Base-by-base conservation (phyloP, 2,888 invertebrate genomes). In the Megamerina dolium region DNA sequence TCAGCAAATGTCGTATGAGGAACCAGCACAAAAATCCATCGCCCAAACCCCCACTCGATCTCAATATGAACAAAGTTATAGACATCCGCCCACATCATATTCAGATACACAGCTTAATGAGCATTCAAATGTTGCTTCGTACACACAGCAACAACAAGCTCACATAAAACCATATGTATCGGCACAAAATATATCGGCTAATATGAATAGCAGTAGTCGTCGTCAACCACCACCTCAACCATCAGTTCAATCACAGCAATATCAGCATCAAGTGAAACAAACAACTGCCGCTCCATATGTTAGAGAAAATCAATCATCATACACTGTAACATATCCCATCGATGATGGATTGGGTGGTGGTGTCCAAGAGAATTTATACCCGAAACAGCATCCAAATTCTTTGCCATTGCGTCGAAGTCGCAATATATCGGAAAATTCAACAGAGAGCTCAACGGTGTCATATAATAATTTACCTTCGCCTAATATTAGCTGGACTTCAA, bases 281-380 rank as follows among this genome's bases (percentile, higher is more conserved):
- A 12, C 44, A 34, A 30, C 34, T 30, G 13, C 34, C 6, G 13
- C 16, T 6, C 51, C 55, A 1, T 61, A 61, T 23, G n/a, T 54
- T n/a, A 53, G 55, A 18, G 63, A 65, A 16, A 54, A 56, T 1
- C 60, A 61, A 20, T 49, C 56, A 6, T 53, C 56, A 0, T 64
- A 64, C 32, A 63, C 64, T 17, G 63, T 64, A 1, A 64, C 64
- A 4, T 64, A 64, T 47, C 63, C 63, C 1, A 19, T 55, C 5
- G 66, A 64, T 10, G 64, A 60, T 19, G 58, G 55, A 0, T 57
- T 53, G 14, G 63, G 65, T 6, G 63, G 53, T 16, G 63, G 65
- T 6, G 63, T 59, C 17, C 56, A 56, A 21, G 48, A 48, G 5
- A 34, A 20, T 9, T n/a, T 12, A 10, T 40, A 33, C n/a, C 10